Conservation (phyloP, 1,140 invertebrate genomes). For the honey bee (Apis mellifera) region Amel_HAv3.1 CM009931.2:20660001-20660500, state of each 20-base stretch:
- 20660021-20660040: conserved; percentile 83
- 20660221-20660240: conserved; percentile 92
- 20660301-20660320: conserved; percentile 91
- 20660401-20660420: conserved; percentile 86
- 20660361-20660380: conserved; percentile 92
- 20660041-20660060: conserved; percentile 13
- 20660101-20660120: conserved; percentile 70
- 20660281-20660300: conserved; percentile 78
- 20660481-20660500: conserved; percentile 18
- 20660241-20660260: conserved; percentile 63
- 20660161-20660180: conserved; percentile 93
- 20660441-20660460: conserved; percentile 1
- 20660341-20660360: conserved; percentile 89
- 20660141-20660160: conserved; percentile 87
- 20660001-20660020: conserved; percentile 90
- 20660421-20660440: conserved; percentile 77
- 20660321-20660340: conserved; percentile 89
- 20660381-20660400: conserved; percentile 90
- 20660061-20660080: neutral
- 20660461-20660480: neutral
- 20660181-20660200: conserved; percentile 93
- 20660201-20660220: conserved; percentile 95
- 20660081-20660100: neutral
- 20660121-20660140: conserved; percentile 81
- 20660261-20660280: neutral